These are phyloP conservation scores for Promerops cafer DNA, from an alignment of 2,113 vertebrate species.

Conservation along the genomic window DNA sequence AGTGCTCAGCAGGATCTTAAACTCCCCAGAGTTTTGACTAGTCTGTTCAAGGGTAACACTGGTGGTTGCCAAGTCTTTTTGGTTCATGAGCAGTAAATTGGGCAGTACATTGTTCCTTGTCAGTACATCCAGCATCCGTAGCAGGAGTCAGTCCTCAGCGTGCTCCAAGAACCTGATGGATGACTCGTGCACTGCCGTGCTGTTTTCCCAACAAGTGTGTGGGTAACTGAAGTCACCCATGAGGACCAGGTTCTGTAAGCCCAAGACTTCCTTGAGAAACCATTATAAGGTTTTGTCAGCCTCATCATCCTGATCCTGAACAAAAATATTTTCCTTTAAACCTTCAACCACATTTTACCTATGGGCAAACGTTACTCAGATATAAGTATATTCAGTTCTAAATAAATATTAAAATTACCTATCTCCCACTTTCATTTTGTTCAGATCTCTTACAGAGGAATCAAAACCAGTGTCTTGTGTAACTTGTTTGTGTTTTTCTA, in stretches of 20 bases:
- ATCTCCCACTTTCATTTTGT: background rate
- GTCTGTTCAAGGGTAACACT: background rate
- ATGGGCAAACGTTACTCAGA: background rate
- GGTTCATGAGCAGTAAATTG: background rate
- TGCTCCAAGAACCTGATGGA: background rate
- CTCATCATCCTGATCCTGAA: background rate
- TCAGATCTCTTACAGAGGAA: background rate
- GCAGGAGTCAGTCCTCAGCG: fast-evolving
- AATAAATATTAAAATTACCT: background rate
- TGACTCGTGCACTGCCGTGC: fast-evolving
- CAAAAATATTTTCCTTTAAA: background rate
- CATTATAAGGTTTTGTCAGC: background rate
- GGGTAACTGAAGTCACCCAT: background rate
- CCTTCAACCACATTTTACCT: background rate
- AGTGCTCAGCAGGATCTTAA: background rate
- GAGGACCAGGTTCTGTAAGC: background rate
- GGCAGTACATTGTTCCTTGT: background rate
- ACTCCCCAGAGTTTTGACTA: background rate
- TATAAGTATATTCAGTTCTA: background rate
- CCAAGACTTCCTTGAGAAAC: background rate
- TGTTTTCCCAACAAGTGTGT: background rate
- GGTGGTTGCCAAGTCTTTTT: background rate
- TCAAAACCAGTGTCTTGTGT: background rate
- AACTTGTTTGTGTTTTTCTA: background rate
- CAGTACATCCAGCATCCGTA: background rate